Percentiles rank a stretch among this genome's conserved stretches.
phyloP scores from a whole-genome alignment of 2,888 invertebrate species.

The Drosophila affinis region DNA sequence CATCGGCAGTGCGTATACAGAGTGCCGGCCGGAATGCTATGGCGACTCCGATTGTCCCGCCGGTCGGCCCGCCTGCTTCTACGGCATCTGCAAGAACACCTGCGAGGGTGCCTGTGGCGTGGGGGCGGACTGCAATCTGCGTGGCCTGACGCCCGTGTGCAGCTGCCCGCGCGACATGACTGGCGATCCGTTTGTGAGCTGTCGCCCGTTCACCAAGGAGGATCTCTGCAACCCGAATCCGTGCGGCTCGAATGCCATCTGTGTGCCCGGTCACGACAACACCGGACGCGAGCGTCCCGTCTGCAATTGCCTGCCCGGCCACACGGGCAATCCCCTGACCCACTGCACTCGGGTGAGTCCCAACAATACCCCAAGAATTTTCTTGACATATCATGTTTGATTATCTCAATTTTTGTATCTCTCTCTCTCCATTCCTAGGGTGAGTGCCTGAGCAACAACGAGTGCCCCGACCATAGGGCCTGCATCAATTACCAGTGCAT shows the following conservation, averaged over 20 bases:
- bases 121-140: slow-evolving; percentile 90
- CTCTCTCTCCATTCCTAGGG: slow-evolving; percentile 84
- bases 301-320: slow-evolving; percentile 91
- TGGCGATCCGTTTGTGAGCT: slow-evolving; percentile 92
- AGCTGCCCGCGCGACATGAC: slow-evolving; percentile 94
- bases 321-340: slow-evolving; percentile 90
- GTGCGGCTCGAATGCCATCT: slow-evolving; percentile 88
- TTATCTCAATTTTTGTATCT: background rate
- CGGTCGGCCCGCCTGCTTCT: slow-evolving; percentile 90
- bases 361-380: too few relatives aligned
- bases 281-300: slow-evolving; percentile 92
- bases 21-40: slow-evolving; percentile 92
- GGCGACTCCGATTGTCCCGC: slow-evolving; percentile 91
- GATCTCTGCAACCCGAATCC: slow-evolving; percentile 94
- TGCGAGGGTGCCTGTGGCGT: slow-evolving; percentile 92
- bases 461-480: slow-evolving; percentile 90
- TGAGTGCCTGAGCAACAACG: slow-evolving; percentile 90
- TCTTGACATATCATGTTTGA: too few relatives aligned
- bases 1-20: slow-evolving; percentile 90
- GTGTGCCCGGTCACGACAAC: slow-evolving; percentile 92
- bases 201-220: slow-evolving; percentile 92
- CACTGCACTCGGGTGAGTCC: slow-evolving; percentile 87
- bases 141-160: slow-evolving; percentile 92
- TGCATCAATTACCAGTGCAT: slow-evolving; percentile 91
- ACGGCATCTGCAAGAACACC: slow-evolving; percentile 92